Base-by-base conservation (phyloP, 2,888 invertebrate species). In the Lepidochitona cinerea region DNA sequence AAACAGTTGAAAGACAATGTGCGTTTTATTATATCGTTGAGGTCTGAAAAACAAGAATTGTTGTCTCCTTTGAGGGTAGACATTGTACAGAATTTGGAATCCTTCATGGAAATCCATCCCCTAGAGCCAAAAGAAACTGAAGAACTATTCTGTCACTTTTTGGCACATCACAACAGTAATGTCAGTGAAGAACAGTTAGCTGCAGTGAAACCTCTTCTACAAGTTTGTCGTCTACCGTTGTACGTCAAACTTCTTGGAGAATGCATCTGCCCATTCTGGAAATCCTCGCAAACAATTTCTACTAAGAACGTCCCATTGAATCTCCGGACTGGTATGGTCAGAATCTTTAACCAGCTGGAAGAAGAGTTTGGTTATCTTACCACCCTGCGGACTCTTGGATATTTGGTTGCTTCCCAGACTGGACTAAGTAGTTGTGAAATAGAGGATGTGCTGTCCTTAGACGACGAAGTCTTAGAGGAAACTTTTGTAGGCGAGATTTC, bases 391-490 rank as follows among this genome's bases (percentile, higher is more conserved):
- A 14, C 59, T 4, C 23, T 59, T 23, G 82, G 86, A 29, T 88
- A 87, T 75, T 68, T 90, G 37, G 87, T 85, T 9, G 88, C 88
- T 23, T 89, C 90, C 0, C 77, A 73, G 0, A 85, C 85, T 1
- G 90, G 90, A 4, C 77, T 90, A 18, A 88, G 88, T 75, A 90
- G 90, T 78, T 83, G 84, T 74, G 90, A 90, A 80, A 88, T 90
- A 86, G 88, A 88, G 65, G 90, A 90, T 71, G 70, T 90, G n/a
- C 75, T 90, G 37, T 89, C 89, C 4, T 74, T 90, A 12, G 89
- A 90, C 73, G 89, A 89, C 35, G 83, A 79, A 36, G 89, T 88
- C 1, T 77, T 88, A 35, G 81, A 84, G 70, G 85, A 86, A 35
- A 74, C 86, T 0, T 85, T 75, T 74, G 41, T 18, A 0, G 71